Percentiles rank a stretch among this genome's conserved stretches.
These are phyloP conservation scores for Notarius lentiginosus DNA, from an alignment of 2,113 vertebrate species.

Conservation along the genomic window DNA sequence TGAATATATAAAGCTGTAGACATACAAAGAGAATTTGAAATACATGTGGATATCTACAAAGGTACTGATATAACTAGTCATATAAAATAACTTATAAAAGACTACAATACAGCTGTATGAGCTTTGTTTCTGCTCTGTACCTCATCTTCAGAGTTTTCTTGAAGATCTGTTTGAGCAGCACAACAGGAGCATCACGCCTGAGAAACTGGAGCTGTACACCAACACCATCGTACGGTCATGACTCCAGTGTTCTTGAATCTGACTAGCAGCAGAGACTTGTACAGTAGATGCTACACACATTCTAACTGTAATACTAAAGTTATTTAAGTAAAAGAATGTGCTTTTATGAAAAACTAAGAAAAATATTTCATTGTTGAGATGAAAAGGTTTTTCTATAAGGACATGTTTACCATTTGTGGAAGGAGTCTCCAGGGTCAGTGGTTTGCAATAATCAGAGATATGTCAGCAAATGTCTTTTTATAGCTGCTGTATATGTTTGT, in stretches of 20 bases:
- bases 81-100: no score
- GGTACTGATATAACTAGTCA: no score
- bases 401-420: not conserved
- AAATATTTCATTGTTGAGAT: not conserved
- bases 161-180: constrained; percentile 85
- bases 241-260: not conserved
- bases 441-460: not conserved
- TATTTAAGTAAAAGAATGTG: not conserved
- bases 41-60: no score
- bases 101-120: no score
- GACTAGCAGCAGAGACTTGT: no score
- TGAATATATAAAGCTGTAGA: no score
- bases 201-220: constrained; percentile 83
- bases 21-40: no score
- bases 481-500: no score
- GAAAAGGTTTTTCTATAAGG: not conserved
- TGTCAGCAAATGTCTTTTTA: no score
- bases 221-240: constrained; percentile 79
- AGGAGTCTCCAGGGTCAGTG: not conserved
- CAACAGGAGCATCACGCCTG: constrained; percentile 71
- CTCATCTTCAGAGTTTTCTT: constrained; percentile 79
- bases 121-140: not conserved
- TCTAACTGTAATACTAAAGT: not conserved
- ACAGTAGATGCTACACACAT: not conserved
- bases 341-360: not conserved